phyloP scores from a whole-genome alignment of 1,140 invertebrate genomes.

The Brachionus plicatilis region DNA sequence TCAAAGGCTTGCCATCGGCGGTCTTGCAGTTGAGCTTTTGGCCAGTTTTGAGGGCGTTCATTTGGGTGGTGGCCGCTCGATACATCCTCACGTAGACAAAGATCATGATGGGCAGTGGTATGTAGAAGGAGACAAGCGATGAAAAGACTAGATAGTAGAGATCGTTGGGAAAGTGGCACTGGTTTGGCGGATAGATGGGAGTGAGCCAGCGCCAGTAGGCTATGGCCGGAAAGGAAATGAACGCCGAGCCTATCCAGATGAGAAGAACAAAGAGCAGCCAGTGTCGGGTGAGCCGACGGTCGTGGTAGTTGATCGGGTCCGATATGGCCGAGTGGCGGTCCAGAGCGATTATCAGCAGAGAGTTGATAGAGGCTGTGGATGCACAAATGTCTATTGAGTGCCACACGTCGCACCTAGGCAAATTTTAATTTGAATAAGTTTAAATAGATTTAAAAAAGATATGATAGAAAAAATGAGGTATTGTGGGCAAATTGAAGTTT shows the following conservation, averaged over 20 bases:
- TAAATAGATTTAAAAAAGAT: too few relatives aligned
- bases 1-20: conserved; percentile 4
- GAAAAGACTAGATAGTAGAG: conserved; percentile 52
- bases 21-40: conserved; percentile 29
- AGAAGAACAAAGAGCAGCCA: not conserved
- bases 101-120: conserved; percentile 53
- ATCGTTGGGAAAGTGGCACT: conserved; percentile 16
- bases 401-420: conserved; percentile 6
- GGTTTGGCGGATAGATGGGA: not conserved
- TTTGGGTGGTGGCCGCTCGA: conserved; percentile 45
- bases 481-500: too few relatives aligned
- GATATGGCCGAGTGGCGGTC: conserved; percentile 38
- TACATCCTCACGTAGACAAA: conserved; percentile 55
- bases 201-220: conserved; percentile 47
- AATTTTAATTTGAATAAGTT: not conserved
- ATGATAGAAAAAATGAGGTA: too few relatives aligned
- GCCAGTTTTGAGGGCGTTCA: conserved; percentile 17
- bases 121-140: conserved; percentile 55
- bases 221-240: conserved; percentile 39
- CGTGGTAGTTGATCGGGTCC: conserved; percentile 31
- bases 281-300: not conserved
- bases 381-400: conserved; percentile 32
- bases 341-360: conserved; percentile 23
- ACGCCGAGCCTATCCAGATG: conserved; percentile 27
- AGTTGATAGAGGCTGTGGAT: conserved; percentile 39